Conservation (phyloP, 2,888 invertebrate species). For the Pseudoips prasinana region DNA sequence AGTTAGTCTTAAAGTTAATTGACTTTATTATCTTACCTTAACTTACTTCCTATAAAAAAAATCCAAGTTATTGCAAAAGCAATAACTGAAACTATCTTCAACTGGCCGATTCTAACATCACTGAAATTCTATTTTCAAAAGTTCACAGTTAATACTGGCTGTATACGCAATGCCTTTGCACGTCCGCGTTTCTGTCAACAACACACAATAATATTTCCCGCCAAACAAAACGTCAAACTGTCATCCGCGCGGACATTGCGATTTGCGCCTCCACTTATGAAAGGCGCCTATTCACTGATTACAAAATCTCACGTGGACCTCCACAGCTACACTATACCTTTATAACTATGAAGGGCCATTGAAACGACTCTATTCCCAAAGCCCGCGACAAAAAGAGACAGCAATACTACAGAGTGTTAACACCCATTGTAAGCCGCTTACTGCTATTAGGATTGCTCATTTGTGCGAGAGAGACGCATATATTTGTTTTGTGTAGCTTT, state of each 20-base stretch:
- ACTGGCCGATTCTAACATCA: slow-evolving; percentile 65
- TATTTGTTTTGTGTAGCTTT: slow-evolving; percentile 60
- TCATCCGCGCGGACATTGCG: slow-evolving; percentile 73
- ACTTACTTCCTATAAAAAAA: slow-evolving; percentile 50
- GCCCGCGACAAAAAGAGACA: slow-evolving; percentile 53
- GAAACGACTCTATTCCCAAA: slow-evolving; percentile 58
- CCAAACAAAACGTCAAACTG: slow-evolving; percentile 78
- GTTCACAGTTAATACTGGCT: slow-evolving; percentile 48
- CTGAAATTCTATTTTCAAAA: slow-evolving; percentile 44
- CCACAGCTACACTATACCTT: slow-evolving; percentile 61
- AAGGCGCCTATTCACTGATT: slow-evolving; percentile 79
- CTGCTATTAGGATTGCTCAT: slow-evolving; percentile 74
- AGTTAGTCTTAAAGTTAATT: no score
- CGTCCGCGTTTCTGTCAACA: slow-evolving; percentile 44
- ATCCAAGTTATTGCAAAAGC: slow-evolving; percentile 76
- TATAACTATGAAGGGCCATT: slow-evolving; percentile 68
- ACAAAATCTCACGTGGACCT: slow-evolving; percentile 80
- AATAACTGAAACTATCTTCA: slow-evolving; percentile 72
- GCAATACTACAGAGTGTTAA: slow-evolving; percentile 51
- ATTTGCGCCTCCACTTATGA: slow-evolving; percentile 69
- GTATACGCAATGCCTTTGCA: slow-evolving; percentile 38
- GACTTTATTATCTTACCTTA: slow-evolving; percentile 60
- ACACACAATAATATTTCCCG: slow-evolving; percentile 63
- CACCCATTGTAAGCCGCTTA: slow-evolving; percentile 77
- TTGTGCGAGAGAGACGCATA: slow-evolving; percentile 69